A percentile compares a stretch with the other conserved stretches of the same genome.
Evolutionary conservation across 2,113 vertebrate genomes (phyloP).

Genomic region (Merops nubicus): DNA sequence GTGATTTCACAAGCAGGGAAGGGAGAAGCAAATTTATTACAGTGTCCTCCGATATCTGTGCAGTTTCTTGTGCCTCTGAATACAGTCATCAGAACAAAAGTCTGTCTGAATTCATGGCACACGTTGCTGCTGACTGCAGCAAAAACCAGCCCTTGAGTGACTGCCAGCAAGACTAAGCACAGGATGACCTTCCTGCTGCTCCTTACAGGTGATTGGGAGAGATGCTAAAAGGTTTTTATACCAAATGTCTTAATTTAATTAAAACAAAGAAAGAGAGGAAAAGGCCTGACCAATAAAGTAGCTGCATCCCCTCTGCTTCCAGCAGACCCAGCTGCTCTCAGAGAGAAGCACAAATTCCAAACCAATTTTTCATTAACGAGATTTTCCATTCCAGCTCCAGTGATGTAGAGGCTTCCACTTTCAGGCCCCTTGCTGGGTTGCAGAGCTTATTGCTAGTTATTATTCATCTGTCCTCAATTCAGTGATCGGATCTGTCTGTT

Average conservation of each 20-base stretch:
- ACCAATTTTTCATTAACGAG: neutral
- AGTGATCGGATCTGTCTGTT: neutral
- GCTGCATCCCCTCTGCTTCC: neutral
- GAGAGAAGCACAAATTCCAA: neutral
- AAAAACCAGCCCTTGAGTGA: neutral
- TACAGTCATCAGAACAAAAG: neutral
- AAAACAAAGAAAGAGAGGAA: neutral
- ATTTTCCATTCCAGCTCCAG: neutral
- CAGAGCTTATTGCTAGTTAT: constrained; percentile 38
- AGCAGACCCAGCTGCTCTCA: neutral
- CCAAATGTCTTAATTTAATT: constrained; percentile 15
- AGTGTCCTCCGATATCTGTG: neutral
- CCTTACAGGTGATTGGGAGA: neutral
- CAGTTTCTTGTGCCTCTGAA: neutral
- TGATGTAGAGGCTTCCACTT: neutral
- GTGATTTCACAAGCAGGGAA: fast-evolving
- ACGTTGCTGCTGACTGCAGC: neutral
- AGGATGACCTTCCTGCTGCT: neutral
- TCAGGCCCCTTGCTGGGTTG: neutral
- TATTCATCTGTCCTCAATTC: constrained; percentile 46
- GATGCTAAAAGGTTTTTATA: neutral
- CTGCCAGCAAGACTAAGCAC: neutral
- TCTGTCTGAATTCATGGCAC: neutral
- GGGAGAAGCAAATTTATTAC: neutral
- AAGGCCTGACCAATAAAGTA: neutral